phyloP scores from a whole-genome alignment of 2,888 invertebrate genomes.

The Saturnia japonica region DNA sequence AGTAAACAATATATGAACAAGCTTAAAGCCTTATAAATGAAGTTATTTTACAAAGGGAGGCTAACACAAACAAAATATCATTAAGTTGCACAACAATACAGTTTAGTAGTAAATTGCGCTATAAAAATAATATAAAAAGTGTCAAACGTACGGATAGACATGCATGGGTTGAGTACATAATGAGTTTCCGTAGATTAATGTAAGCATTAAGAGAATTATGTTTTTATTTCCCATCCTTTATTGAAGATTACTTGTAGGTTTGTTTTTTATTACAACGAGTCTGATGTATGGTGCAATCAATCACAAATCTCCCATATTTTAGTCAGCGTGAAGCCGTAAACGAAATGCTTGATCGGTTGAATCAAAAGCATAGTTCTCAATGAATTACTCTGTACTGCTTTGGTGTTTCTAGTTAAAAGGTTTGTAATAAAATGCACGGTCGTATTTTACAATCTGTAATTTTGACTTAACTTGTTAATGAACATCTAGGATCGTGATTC shows the following conservation, averaged over 20 bases:
- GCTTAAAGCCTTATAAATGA: background rate
- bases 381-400: too few relatives aligned
- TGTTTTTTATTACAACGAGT: background rate
- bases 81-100: constrained; percentile 28
- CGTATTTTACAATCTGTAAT: too few relatives aligned
- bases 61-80: constrained; percentile 31
- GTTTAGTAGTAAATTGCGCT: constrained; percentile 30
- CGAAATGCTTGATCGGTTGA: background rate
- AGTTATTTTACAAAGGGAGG: constrained; percentile 18
- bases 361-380: background rate
- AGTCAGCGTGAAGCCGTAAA: background rate
- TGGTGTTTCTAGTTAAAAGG: too few relatives aligned
- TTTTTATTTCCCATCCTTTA: background rate
- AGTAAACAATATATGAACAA: background rate
- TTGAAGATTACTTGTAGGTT: background rate
- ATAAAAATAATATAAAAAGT: constrained; percentile 43
- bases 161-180: constrained; percentile 31
- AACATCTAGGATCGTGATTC: too few relatives aligned
- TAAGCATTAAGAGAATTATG: background rate
- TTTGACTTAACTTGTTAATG: too few relatives aligned
- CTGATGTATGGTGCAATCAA: background rate
- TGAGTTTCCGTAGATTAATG: constrained; percentile 27
- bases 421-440: too few relatives aligned
- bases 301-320: background rate
- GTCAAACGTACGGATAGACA: constrained; percentile 39